Evolutionary conservation across 2,113 vertebrate species (phyloP).

Genomic region (Accipiter cooperii): DNA sequence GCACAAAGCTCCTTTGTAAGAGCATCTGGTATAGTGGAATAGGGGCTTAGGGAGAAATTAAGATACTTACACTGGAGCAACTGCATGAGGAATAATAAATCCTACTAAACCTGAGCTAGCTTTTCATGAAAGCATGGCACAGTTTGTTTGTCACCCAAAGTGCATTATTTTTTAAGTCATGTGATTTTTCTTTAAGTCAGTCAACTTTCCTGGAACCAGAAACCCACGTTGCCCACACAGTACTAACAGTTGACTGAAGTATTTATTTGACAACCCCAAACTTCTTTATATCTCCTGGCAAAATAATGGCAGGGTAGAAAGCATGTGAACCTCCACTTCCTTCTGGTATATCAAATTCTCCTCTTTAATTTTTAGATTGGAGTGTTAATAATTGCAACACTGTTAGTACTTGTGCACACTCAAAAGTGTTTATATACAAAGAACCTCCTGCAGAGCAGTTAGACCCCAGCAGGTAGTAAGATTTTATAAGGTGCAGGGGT

Average conservation of each 20-base stretch:
- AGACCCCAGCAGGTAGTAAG: background rate
- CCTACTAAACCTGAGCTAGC: background rate
- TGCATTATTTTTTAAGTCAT: background rate
- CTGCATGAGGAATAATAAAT: background rate
- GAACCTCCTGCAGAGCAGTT: background rate
- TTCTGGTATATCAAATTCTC: background rate
- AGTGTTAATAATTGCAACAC: background rate
- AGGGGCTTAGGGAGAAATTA: background rate
- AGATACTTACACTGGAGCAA: background rate
- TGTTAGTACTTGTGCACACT: background rate
- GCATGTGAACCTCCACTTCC: background rate
- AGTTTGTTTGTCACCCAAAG: background rate
- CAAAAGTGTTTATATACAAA: background rate
- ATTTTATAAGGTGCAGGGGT: background rate
- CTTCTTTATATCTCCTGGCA: background rate
- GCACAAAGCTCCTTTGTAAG: conserved; percentile 5
- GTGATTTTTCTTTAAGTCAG: background rate
- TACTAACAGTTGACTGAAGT: background rate
- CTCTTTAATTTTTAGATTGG: background rate
- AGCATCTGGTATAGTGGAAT: background rate
- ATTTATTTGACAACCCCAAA: background rate
- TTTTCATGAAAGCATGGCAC: background rate
- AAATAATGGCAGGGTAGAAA: background rate
- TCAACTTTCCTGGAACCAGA: background rate
- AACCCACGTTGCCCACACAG: background rate